phyloP scores from a whole-genome alignment of 2,113 vertebrate species.

The Coreoperca whiteheadi region DNA sequence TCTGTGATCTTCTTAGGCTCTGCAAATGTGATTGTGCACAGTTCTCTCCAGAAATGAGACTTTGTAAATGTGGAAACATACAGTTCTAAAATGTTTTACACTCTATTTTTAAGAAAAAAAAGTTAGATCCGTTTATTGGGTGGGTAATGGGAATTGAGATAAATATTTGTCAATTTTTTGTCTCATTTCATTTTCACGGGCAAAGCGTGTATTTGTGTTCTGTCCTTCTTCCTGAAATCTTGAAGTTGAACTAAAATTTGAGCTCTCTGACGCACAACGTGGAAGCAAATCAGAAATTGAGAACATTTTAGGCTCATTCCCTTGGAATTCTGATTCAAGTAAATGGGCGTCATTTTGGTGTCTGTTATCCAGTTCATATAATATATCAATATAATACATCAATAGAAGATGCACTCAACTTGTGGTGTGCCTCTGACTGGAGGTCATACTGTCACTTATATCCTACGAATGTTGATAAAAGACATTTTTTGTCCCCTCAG shows the following conservation, averaged over 20 bases:
- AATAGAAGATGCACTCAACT: background rate
- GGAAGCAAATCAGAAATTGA: background rate
- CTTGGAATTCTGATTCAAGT: background rate
- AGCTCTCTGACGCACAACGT: background rate
- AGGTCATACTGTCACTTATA: background rate
- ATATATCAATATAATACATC: background rate
- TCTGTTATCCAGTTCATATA: background rate
- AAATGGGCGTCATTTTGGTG: background rate
- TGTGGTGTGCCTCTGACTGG: background rate
- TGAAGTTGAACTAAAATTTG: background rate
- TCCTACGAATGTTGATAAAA: too few relatives aligned
- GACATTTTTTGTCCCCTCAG: too few relatives aligned
- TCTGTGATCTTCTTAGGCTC: conserved; percentile 28
- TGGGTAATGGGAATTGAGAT: background rate
- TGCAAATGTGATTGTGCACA: conserved; percentile 1
- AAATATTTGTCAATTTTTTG: background rate
- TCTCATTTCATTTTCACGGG: background rate
- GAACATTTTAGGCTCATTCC: background rate
- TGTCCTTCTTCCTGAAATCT: background rate
- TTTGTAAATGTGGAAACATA: conserved; percentile 1
- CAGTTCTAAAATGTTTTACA: background rate
- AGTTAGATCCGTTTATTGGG: background rate
- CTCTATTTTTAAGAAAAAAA: background rate
- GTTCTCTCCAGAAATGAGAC: background rate
- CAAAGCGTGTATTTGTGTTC: background rate